Base-by-base conservation (phyloP, 2,888 invertebrate species). In the Archaeoteleia sp. region DNA sequence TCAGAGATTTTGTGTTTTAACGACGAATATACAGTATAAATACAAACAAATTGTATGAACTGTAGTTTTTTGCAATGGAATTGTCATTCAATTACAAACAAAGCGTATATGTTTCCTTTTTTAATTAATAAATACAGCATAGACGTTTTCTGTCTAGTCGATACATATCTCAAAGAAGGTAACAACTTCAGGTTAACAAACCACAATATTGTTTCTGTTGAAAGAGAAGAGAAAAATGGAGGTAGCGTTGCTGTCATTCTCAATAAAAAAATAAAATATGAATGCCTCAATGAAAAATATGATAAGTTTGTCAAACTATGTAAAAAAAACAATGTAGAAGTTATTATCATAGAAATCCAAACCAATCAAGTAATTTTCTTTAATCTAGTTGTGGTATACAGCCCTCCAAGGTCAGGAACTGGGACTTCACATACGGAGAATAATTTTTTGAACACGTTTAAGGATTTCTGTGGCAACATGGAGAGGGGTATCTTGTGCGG, bases 391-490 rank as follows among this genome's bases (percentile, higher is more conserved):
- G 1, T 30, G 7, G 10, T 45, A 30, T 45, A 45, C 17, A 45
- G 32, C 13, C 39, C 51, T 0, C 51, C 51, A 0, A 51, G 51
- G 17, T 10, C 3, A 5, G 5, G 5, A 4, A 2, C 20, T 5
- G 3, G 5, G 5, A 20, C 2, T 20, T 4, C 3, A 20, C 20
- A 8, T 7, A 51, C 51, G 1, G 20, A 17, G 5, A 12, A 25
- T 1, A 15, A 17, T 5, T 39, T 51, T 12, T 51, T 37, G 51
- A 0, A 13, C 9, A 5, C 29, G 12, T 39, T 51, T 30, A 10
- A 4, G 2, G 20, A 20, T 5, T 20, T 4, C 20, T 45, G 10
- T 5, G 15, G 9, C n/a, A 29, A 17, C 1, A 15, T 45, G 1
- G 10, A 45, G 2, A 14, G 30, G 3, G 1, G 14, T 1, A 15